A percentile compares a stretch with the other conserved stretches of the same genome.
These are phyloP conservation scores for Pseudomyrmex concolor DNA, from an alignment of 1,140 invertebrate species.

Conservation along the genomic window DNA sequence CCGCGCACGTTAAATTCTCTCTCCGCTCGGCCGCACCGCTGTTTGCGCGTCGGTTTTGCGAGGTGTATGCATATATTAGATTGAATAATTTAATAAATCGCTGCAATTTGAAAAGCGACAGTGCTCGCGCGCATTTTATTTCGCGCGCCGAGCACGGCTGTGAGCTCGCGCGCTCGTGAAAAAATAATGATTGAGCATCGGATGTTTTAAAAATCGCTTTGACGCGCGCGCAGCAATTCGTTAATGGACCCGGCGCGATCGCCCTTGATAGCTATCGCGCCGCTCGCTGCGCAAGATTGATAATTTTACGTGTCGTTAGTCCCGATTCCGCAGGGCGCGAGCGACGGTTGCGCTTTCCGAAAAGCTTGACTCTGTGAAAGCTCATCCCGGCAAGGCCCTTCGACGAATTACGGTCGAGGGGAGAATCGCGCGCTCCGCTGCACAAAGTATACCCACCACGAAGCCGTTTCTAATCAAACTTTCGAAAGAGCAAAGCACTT, in stretches of 20 bases:
- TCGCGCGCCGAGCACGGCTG: background rate
- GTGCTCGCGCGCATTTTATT: conserved; percentile 35
- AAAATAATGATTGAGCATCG: conserved; percentile 42
- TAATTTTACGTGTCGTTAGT: conserved; percentile 58
- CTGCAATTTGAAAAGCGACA: conserved; percentile 53
- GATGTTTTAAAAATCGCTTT: conserved; percentile 39
- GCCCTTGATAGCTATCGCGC: conserved; percentile 11
- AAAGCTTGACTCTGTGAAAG: conserved; percentile 6
- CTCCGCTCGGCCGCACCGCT: conserved; percentile 3
- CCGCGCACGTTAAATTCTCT: conserved; percentile 45
- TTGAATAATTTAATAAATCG: conserved; percentile 59
- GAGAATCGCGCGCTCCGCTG: background rate
- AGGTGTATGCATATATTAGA: conserved; percentile 9
- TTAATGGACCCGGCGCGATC: conserved; percentile 27
- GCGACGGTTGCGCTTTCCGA: background rate
- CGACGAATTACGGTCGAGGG: conserved; percentile 4
- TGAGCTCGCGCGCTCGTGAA: conserved; percentile 8
- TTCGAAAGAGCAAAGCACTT: background rate
- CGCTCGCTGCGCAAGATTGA: conserved; percentile 25
- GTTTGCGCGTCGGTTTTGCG: background rate
- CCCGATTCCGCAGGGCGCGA: conserved; percentile 6
- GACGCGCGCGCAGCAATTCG: conserved; percentile 22
- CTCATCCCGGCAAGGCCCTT: background rate
- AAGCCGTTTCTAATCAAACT: background rate
- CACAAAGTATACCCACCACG: background rate